Conservation (phyloP, 2,888 invertebrate genomes). For the Bombyx huttoni region DNA sequence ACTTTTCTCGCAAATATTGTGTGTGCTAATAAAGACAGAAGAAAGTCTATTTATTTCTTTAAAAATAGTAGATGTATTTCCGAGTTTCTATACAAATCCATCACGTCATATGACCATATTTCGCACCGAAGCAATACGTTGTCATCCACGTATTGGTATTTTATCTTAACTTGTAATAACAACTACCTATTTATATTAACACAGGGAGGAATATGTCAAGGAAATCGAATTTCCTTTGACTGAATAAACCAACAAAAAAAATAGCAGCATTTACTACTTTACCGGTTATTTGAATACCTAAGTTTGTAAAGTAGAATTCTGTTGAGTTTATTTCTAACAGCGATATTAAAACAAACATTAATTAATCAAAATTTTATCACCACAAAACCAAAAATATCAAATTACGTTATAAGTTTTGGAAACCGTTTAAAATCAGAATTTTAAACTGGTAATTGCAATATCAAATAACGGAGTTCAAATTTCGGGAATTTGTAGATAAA, state of each 20-base stretch:
- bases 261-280: no score
- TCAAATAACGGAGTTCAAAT: background rate
- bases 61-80: no score
- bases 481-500: background rate
- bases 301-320: no score
- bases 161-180: background rate
- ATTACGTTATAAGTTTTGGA: constrained; percentile 3
- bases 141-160: background rate
- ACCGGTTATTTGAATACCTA: no score
- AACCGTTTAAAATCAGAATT: background rate
- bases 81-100: no score
- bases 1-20: no score
- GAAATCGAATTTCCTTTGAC: background rate
- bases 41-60: no score
- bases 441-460: background rate
- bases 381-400: background rate
- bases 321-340: no score
- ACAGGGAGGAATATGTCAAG: background rate
- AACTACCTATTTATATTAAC: background rate
- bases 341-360: no score
- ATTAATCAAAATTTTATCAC: no score
- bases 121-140: background rate
- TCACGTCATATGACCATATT: no score
- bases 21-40: no score
- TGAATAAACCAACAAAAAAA: background rate